These are phyloP conservation scores for Drosophila kambysellisi DNA, from an alignment of 2,888 invertebrate genomes.

Conservation along the genomic window DNA sequence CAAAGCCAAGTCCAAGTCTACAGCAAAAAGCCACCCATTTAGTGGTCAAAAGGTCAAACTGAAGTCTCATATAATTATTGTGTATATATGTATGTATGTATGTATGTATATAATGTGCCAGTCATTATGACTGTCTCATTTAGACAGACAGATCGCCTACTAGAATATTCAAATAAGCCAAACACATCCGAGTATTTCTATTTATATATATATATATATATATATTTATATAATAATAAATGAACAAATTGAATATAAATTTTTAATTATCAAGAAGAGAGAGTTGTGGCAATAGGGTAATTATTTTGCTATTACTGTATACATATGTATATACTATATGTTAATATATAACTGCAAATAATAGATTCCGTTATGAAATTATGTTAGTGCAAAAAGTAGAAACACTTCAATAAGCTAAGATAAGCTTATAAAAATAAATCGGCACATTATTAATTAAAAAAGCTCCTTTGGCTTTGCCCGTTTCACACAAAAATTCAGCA, in stretches of 20 bases:
- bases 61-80: not conserved
- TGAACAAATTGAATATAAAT: not conserved
- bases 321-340: not conserved
- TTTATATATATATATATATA: too few species aligned
- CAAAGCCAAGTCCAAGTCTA: not conserved
- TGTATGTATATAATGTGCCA: conserved; percentile 8
- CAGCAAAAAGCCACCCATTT: not conserved
- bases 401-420: conserved; percentile 13
- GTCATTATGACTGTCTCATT: conserved; percentile 33
- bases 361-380: not conserved
- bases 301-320: not conserved
- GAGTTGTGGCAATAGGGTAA: not conserved
- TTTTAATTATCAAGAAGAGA: not conserved
- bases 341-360: not conserved
- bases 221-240: not conserved
- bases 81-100: too few species aligned
- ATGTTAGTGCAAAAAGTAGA: not conserved
- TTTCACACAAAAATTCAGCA: conserved; percentile 4
- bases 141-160: not conserved
- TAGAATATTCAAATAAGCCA: not conserved
- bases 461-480: conserved; percentile 6
- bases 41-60: conserved; percentile 4
- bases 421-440: conserved; percentile 17
- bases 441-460: conserved; percentile 36
- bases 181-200: not conserved